Evolutionary conservation across 2,888 invertebrate genomes (phyloP).

Genomic region (Dryococelus australis): DNA sequence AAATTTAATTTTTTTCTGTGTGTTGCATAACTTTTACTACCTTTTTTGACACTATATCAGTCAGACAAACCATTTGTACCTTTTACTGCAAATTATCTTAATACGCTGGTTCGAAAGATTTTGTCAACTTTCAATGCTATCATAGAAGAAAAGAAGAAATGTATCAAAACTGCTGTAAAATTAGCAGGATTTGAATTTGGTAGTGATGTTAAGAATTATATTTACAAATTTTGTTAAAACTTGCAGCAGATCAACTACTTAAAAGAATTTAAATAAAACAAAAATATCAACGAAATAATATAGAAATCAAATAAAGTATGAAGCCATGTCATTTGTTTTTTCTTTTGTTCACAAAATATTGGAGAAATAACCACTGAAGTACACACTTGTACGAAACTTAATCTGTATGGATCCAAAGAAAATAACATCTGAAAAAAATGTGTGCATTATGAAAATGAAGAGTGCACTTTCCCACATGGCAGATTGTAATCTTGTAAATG

Average conservation of each 20-base stretch:
- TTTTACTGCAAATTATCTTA: background rate
- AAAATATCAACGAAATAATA: background rate
- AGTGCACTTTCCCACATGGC: background rate
- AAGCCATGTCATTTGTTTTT: background rate
- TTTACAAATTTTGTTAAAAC: background rate
- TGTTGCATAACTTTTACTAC: background rate
- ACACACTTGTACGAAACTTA: background rate
- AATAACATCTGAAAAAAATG: background rate
- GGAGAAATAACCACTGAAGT: background rate
- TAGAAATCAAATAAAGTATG: background rate
- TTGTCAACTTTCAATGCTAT: background rate
- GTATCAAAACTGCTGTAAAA: slow-evolving; percentile 4
- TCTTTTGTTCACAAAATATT: background rate
- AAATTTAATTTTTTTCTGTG: background rate
- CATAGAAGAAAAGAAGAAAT: background rate
- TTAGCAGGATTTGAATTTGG: background rate
- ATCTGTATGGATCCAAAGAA: background rate
- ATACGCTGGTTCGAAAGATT: background rate
- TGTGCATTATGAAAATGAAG: background rate
- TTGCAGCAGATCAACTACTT: background rate
- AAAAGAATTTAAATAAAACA: background rate
- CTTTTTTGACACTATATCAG: background rate
- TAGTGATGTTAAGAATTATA: background rate
- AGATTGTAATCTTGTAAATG: background rate
- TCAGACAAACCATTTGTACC: background rate